Conservation (phyloP, 1,140 invertebrate species). For the Drosophila parabipectinata region DNA sequence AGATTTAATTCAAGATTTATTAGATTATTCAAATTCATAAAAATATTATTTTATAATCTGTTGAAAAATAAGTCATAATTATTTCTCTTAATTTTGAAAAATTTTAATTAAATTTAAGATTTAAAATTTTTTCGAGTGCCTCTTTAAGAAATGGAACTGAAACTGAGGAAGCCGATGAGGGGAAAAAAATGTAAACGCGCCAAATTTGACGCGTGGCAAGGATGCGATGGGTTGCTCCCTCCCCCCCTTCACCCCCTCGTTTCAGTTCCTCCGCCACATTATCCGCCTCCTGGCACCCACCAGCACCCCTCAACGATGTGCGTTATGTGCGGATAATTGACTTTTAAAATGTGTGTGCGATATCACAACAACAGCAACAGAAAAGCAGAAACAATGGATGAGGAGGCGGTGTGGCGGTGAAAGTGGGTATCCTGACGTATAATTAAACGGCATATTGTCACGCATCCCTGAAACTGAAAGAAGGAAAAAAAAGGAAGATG, state of each 20-base stretch:
- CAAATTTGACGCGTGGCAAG: slow-evolving; percentile 76
- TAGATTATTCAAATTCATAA: no score
- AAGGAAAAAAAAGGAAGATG: background rate
- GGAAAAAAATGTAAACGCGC: slow-evolving; percentile 54
- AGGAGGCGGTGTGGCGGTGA: slow-evolving; percentile 5
- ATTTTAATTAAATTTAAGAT: no score
- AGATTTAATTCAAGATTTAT: background rate
- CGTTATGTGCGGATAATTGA: slow-evolving; percentile 82
- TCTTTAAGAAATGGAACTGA: slow-evolving; percentile 1
- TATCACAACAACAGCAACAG: slow-evolving; percentile 63
- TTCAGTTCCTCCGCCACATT: background rate
- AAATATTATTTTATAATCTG: background rate
- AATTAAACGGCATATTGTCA: slow-evolving; percentile 82
- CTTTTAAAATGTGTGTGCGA: slow-evolving; percentile 81
- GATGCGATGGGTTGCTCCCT: slow-evolving; percentile 21
- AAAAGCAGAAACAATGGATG: slow-evolving; percentile 9
- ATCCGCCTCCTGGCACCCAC: slow-evolving; percentile 10
- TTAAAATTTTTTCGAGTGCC: slow-evolving; percentile 16
- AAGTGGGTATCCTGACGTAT: slow-evolving; percentile 70
- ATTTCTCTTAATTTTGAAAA: no score
- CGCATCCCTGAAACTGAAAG: slow-evolving; percentile 59
- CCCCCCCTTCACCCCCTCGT: background rate
- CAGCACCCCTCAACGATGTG: slow-evolving; percentile 71
- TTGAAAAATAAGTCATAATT: background rate
- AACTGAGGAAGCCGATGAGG: slow-evolving; percentile 35